Base-by-base conservation (phyloP, 2,888 invertebrate species). In the Euplagia quadripunctaria region DNA sequence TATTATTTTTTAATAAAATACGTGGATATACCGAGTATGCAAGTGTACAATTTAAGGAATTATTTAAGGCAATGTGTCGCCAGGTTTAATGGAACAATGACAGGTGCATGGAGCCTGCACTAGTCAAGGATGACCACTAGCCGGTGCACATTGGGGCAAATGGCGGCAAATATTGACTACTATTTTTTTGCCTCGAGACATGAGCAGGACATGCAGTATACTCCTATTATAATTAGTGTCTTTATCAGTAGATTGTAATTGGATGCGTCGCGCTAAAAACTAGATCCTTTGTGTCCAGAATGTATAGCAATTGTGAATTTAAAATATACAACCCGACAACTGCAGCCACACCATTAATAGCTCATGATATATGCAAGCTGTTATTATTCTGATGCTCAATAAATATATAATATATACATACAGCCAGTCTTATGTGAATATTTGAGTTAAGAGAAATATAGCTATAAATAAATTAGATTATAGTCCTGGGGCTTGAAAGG, bases 31-130 rank as follows among this genome's bases (percentile, higher is more conserved):
- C 74, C 76, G 73, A 79, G 76, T 80, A 78, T 79, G 75, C 76
- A 79, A 86, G 78, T 79, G 83, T 86, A 86, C 82, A 89, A 86
- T 91, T 92, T 93, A 86, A 92, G 85, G 87, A 84, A 92, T 92
- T 91, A 92, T 94, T 92, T 93, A 90, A 92, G 92, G 90, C 91
- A 91, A 93, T 92, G 92, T 93, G 92, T 94, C 92, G 92, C 91
- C 85, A 88, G 90, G 91, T 92, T 93, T 92, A 92, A 94, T 93
- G 92, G 89, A 91, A 92, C 91, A 91, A 90, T 91, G 94, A 92
- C 94, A 94, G 94, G 95, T 95, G 95, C 89, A 84, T 72, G 75
- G 83, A 88, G 89, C 86, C 89, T 88, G 91, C 82, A 84, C 86
- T 84, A 85, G 83, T 91, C 94, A 95, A 95, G 95, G 94, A 94